These are phyloP conservation scores for Phataginus tetradactyla DNA, from an alignment of 2,797 vertebrate species.

Conservation along the genomic window DNA sequence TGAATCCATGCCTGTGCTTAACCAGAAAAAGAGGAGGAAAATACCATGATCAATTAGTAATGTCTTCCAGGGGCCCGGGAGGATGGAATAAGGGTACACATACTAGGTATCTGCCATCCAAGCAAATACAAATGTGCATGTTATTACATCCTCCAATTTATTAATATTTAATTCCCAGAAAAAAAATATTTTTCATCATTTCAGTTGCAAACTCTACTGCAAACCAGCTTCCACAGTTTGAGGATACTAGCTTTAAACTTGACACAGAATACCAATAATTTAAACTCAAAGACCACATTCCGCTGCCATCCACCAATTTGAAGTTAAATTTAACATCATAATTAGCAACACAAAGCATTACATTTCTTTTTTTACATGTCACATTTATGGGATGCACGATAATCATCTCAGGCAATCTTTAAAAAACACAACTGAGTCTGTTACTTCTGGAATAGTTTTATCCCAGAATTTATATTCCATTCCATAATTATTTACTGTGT, in stretches of 20 bases:
- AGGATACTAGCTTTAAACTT: slow-evolving; percentile 16
- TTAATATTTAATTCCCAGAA: background rate
- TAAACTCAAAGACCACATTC: slow-evolving; percentile 36
- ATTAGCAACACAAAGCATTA: background rate
- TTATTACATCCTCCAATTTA: background rate
- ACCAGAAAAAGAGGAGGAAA: background rate
- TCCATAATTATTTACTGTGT: background rate
- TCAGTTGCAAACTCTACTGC: slow-evolving; percentile 33
- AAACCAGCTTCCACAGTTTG: slow-evolving; percentile 15
- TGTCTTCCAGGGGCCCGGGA: background rate
- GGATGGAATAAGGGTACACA: background rate
- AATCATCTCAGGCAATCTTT: background rate
- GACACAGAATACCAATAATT: background rate
- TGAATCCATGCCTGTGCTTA: background rate
- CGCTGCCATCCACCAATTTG: background rate
- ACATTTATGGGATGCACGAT: background rate
- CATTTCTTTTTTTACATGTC: background rate
- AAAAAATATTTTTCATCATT: background rate
- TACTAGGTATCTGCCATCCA: too few relatives aligned
- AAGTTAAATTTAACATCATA: slow-evolving; percentile 29
- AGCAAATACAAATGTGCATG: background rate
- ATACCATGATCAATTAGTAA: background rate
- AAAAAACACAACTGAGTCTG: background rate
- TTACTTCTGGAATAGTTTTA: background rate
- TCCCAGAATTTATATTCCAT: background rate